Conservation (phyloP, 2,797 vertebrate genomes). For the Vireo griseus region DNA sequence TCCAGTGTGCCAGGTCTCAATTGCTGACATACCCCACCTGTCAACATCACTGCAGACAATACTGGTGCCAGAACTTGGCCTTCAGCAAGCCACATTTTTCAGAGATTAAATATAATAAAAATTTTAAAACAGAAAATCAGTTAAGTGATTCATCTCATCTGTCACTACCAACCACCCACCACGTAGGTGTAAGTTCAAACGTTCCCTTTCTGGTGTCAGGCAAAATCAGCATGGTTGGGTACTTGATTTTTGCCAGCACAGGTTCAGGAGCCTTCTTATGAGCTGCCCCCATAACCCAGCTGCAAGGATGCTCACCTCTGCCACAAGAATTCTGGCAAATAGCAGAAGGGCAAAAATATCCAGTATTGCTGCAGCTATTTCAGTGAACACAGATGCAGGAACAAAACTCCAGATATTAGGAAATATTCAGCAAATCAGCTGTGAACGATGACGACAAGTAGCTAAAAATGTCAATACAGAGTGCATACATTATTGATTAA, state of each 20-base stretch:
- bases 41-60: background rate
- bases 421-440: background rate
- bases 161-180: background rate
- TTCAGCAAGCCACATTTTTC: background rate
- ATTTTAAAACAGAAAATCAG: background rate
- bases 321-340: background rate
- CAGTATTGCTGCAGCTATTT: background rate
- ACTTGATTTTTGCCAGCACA: background rate
- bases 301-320: background rate
- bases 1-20: rapidly evolving
- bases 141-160: background rate
- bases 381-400: background rate
- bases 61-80: background rate
- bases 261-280: background rate
- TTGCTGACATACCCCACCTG: background rate
- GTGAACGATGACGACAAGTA: background rate
- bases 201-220: background rate
- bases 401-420: background rate
- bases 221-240: background rate
- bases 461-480: background rate
- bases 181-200: rapidly evolving
- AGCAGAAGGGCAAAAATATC: background rate
- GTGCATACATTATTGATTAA: background rate
- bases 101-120: background rate
- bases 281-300: background rate